Conservation (phyloP, 2,888 invertebrate species). For the Phengaris arion region DNA sequence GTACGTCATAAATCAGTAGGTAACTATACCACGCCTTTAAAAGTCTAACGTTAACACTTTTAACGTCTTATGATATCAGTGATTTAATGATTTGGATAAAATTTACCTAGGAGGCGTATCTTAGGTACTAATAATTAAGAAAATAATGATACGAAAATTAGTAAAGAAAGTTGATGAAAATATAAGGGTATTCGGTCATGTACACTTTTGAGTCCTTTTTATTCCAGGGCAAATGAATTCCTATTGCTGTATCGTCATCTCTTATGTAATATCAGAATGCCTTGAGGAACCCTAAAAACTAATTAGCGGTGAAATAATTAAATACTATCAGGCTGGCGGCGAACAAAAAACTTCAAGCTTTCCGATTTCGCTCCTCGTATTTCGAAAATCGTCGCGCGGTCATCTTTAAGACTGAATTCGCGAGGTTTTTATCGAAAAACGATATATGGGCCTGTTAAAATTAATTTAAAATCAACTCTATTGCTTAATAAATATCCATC, state of each 20-base stretch:
- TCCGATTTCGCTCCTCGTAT: slow-evolving; percentile 72
- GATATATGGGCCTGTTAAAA: slow-evolving; percentile 33
- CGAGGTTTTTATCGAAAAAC: slow-evolving; percentile 40
- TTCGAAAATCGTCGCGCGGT: slow-evolving; percentile 70
- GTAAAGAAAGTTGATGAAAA: no score
- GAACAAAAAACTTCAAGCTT: slow-evolving; percentile 66
- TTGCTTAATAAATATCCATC: slow-evolving; percentile 30
- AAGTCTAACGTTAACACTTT: no score
- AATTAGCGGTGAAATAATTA: slow-evolving; percentile 73
- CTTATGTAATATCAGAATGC: neutral
- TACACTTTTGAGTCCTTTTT: no score
- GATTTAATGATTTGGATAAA: no score
- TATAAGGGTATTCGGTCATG: no score
- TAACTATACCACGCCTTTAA: no score
- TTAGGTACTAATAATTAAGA: no score
- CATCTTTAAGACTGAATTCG: slow-evolving; percentile 60
- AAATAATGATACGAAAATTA: no score
- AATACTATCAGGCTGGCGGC: slow-evolving; percentile 59
- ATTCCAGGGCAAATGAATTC: neutral
- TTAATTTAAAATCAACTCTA: slow-evolving; percentile 36
- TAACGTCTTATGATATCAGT: no score
- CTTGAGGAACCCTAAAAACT: slow-evolving; percentile 50
- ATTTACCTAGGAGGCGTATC: no score
- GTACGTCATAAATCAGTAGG: no score
- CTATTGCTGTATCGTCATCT: neutral